Conservation (phyloP, 2,113 vertebrate genomes). For the Catharus fuscescens region DNA sequence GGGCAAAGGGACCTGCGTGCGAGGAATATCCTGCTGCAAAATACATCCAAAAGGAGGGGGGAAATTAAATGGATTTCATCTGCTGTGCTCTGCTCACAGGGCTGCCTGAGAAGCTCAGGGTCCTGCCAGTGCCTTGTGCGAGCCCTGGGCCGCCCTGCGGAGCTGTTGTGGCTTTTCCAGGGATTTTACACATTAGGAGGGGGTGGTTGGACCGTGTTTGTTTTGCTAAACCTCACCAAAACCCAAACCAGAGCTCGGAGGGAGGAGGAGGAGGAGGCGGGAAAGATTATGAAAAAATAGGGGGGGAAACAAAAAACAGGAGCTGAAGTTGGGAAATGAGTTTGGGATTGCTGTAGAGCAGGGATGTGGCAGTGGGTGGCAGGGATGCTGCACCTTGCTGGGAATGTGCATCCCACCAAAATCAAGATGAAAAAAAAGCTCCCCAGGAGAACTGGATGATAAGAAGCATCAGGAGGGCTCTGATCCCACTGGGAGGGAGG, state of each 20-base stretch:
- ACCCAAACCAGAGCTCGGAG: conserved; percentile 7
- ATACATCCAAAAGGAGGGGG: neutral
- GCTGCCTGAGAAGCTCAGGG: neutral
- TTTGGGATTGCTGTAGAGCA: neutral
- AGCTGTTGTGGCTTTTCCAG: conserved; percentile 61
- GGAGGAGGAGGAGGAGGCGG: neutral
- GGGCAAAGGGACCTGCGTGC: neutral
- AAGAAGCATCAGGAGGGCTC: neutral
- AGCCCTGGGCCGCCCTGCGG: neutral
- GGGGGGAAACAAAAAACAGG: neutral
- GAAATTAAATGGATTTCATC: neutral
- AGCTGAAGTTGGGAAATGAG: neutral
- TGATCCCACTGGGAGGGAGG: neutral
- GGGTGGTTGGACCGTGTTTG: conserved; percentile 66
- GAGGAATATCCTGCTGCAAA: neutral
- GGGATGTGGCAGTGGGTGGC: neutral
- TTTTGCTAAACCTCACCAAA: conserved; percentile 69
- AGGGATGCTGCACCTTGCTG: neutral
- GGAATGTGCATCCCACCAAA: neutral
- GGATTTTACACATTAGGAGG: conserved; percentile 60
- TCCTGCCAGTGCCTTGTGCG: neutral
- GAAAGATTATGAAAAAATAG: neutral
- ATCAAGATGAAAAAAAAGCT: fast-evolving
- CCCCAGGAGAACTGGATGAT: fast-evolving
- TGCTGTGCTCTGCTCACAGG: neutral